Conservation (phyloP, 2,888 invertebrate genomes). For the Myathropa florea region DNA sequence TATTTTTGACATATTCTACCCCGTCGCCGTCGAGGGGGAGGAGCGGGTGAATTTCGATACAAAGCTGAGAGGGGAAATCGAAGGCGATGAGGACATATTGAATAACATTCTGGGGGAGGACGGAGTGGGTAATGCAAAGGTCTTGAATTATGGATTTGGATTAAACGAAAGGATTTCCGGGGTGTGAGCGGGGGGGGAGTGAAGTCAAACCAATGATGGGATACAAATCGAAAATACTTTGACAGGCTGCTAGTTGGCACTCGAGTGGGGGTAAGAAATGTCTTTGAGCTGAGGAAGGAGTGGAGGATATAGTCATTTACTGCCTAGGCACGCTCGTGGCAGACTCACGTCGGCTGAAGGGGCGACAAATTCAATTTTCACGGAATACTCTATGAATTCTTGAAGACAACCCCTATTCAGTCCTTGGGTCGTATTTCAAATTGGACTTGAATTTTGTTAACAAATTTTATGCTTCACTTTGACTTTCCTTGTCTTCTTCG, state of each 20-base stretch:
- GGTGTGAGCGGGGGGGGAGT: not conserved
- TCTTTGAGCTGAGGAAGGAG: not conserved
- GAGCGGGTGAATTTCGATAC: not conserved
- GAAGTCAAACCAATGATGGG: not conserved
- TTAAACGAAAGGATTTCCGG: not conserved
- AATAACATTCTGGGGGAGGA: not conserved
- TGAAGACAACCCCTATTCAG: too few relatives aligned
- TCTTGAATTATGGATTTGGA: not conserved
- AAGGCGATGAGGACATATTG: not conserved
- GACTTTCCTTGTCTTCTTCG: too few relatives aligned
- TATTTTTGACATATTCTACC: not conserved
- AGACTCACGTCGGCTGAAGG: too few relatives aligned
- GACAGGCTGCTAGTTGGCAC: not conserved
- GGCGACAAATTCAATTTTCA: too few relatives aligned
- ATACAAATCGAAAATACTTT: not conserved
- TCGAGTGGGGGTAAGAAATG: not conserved
- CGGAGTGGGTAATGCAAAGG: not conserved
- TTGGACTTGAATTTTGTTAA: too few relatives aligned
- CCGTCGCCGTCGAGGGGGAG: not conserved
- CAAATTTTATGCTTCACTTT: too few relatives aligned
- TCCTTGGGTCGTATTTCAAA: too few relatives aligned
- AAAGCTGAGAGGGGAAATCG: not conserved
- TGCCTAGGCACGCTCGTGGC: too few relatives aligned
- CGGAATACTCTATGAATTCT: too few relatives aligned
- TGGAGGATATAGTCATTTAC: not conserved